Base-by-base conservation (phyloP, 2,113 vertebrate genomes). In the Budorcas taxicolor region DNA sequence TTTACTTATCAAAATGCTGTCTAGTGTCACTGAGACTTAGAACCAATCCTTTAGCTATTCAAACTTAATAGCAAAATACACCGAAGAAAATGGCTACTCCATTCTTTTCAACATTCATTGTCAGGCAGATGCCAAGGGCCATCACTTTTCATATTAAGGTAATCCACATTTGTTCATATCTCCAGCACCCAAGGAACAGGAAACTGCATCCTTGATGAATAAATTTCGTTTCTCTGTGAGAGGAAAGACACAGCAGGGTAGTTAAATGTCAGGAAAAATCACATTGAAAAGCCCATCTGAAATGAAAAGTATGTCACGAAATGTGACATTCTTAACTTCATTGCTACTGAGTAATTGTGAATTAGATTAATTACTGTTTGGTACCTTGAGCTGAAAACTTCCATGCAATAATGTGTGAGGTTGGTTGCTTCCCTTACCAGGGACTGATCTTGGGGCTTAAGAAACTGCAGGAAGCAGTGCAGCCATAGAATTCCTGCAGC, bases 111-210 rank as follows among this genome's bases (percentile, higher is more conserved):
- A 71, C 89, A 97, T 97, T 98, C 97, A 91, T 96, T 95, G 97
- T 96, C 97, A 97, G 92, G 93, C 74, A 95, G 95, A 97, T 17
- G 53, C 97, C 92, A 91, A 90, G 85, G 96, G 81, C 87, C 94
- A 92, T 97, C 95, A 74, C 93, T 97, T 98, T 92, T 97, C 97
- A 97, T 98, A 97, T 98, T 97, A 98, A 98, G 91, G 95, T 86
- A 97, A 98, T 98, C 94, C 95, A 94, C 88, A 64, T 97, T 95
- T 29, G 93, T 98, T 98, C 98, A 76, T 95, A 97, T 92, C 91
- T 85, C 76, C 62, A 97, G 94, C 95, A 95, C 89, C 92, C 94
- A 97, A 91, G 96, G 93, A 96, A 91, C 97, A 87, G 0, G 29
- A 97, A 95, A 89, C 52, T 76, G 83, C 95, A 80, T 78, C 87